A percentile compares a stretch with the other conserved stretches of the same genome.
These are phyloP conservation scores for Montipora sp. DNA, from an alignment of 64 coral and sea anemone genomes.

Conservation along the genomic window DNA sequence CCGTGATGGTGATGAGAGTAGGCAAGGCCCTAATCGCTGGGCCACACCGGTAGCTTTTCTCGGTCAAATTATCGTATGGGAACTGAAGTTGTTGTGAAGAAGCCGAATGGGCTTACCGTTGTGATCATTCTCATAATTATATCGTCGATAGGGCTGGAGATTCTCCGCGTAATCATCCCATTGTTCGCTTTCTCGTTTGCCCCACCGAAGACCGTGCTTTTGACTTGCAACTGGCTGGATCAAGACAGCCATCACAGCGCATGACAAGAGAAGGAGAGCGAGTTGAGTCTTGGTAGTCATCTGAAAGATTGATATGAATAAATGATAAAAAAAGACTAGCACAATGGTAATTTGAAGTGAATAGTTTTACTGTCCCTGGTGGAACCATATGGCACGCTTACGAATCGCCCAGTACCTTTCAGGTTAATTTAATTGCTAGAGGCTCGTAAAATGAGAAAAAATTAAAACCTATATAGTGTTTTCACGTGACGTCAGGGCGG, in stretches of 20 bases:
- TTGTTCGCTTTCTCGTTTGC: not conserved
- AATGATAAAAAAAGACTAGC: not conserved
- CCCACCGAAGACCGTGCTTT: constrained; percentile 24
- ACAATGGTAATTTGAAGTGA: not conserved
- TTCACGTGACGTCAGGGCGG: no score
- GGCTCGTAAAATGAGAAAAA: no score
- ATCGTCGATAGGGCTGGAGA: not conserved
- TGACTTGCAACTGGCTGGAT: constrained; percentile 26
- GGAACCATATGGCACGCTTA: no score
- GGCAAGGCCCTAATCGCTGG: no score
- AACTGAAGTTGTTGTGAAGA: not conserved
- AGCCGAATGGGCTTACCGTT: not conserved
- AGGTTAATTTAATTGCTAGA: no score
- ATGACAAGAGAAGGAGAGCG: constrained; percentile 5
- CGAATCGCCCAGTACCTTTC: no score
- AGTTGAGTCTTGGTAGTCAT: constrained; percentile 31
- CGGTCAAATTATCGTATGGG: no score
- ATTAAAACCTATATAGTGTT: no score
- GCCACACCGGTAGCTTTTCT: no score
- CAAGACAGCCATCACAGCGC: not conserved
- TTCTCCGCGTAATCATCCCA: not conserved
- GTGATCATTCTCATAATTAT: not conserved
- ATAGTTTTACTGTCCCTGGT: no score
- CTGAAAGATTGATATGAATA: not conserved
- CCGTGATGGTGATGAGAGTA: no score